These are phyloP conservation scores for Drosophila eohydei DNA, from an alignment of 2,888 invertebrate genomes.

Conservation along the genomic window DNA sequence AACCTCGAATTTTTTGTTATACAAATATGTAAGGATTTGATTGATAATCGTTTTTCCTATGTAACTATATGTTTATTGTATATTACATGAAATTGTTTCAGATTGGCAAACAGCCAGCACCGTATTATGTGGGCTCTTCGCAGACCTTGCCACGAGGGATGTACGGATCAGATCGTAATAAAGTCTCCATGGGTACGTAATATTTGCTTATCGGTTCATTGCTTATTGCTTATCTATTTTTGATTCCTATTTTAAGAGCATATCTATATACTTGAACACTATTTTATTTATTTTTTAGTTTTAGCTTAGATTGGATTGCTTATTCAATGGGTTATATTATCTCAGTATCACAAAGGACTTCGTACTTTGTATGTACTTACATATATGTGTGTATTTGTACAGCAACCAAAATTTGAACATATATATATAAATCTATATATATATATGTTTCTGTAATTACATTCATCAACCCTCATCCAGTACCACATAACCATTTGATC, in stretches of 20 bases:
- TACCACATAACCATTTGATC: neutral
- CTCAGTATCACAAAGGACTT: neutral
- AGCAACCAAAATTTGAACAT: neutral
- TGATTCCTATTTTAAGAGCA: conserved; percentile 2
- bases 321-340: conserved; percentile 3
- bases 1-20: neutral
- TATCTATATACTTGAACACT: neutral
- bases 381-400: neutral
- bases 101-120: conserved; percentile 84
- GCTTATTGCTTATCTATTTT: neutral
- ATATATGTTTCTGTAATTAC: neutral
- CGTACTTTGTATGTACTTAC: conserved; percentile 1
- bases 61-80: no score
- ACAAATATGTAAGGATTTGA: neutral
- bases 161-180: conserved; percentile 84
- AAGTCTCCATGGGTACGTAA: conserved; percentile 84
- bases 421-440: neutral
- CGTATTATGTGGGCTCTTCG: conserved; percentile 85
- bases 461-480: neutral
- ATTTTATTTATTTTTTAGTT: neutral
- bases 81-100: conserved; percentile 46
- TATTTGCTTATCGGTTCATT: neutral
- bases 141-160: conserved; percentile 86
- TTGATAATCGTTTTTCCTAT: no score
- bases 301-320: conserved; percentile 10